Evolutionary conservation across 2,888 invertebrate genomes (phyloP).

Genomic region (Ichneumoninae sp.): DNA sequence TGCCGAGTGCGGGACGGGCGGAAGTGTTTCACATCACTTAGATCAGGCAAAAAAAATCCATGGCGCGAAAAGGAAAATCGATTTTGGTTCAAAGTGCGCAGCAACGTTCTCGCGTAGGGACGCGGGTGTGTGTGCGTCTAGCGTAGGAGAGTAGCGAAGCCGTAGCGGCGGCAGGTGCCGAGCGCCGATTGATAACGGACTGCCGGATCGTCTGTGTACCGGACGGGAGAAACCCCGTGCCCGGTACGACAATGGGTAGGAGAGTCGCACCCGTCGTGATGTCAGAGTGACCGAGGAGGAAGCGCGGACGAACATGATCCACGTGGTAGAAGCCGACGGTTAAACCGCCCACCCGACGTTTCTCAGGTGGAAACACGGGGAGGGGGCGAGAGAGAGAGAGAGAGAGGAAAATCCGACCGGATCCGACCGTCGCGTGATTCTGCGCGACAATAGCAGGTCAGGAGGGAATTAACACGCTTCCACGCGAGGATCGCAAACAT

Average conservation of each 20-base stretch:
- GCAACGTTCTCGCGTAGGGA: neutral
- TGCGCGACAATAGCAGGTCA: constrained; percentile 8
- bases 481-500: neutral
- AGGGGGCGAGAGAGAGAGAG: constrained; percentile 22
- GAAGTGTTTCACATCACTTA: neutral
- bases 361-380: constrained; percentile 57
- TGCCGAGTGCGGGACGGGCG: neutral
- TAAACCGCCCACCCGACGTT: constrained; percentile 16
- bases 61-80: neutral
- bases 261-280: constrained; percentile 33
- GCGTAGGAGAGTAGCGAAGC: neutral
- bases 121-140: neutral
- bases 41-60: neutral
- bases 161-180: constrained; percentile 14
- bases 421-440: constrained; percentile 15
- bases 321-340: constrained; percentile 65
- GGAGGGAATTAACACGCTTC: neutral
- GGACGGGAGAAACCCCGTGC: constrained; percentile 50
- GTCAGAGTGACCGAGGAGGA: neutral
- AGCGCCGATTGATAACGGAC: constrained; percentile 50
- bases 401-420: constrained; percentile 9
- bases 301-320: constrained; percentile 67
- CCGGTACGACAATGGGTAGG: constrained; percentile 43
- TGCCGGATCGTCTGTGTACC: constrained; percentile 34
- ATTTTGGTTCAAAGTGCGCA: neutral